phyloP scores from a whole-genome alignment of 23 tunicate species.

The Trididemnum clinides region DNA sequence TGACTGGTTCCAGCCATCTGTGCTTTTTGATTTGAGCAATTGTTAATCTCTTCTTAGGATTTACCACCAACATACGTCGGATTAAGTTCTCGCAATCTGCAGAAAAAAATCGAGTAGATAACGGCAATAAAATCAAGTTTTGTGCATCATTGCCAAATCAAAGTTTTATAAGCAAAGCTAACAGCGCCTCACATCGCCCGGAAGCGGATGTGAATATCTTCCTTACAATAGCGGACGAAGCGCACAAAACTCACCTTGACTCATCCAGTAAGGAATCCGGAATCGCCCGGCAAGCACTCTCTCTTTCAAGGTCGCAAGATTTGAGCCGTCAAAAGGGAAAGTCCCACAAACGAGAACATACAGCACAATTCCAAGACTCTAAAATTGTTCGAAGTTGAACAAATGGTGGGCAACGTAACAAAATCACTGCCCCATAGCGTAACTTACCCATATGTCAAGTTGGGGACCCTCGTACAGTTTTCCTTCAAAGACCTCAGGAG shows the following conservation, averaged over 20 bases:
- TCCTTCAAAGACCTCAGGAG: conserved; percentile 96
- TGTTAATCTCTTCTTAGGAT: conserved; percentile 81
- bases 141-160: too few species aligned
- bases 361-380: conserved; percentile 96
- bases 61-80: conserved; percentile 87
- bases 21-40: conserved; percentile 82
- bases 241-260: conserved; percentile 79
- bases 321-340: conserved; percentile 89
- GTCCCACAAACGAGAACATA: conserved; percentile 95
- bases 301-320: conserved; percentile 57
- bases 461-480: conserved; percentile 95
- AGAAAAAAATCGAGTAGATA: too few species aligned
- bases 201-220: too few species aligned
- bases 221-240: too few species aligned
- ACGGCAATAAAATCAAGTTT: too few species aligned
- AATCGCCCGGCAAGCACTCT: conserved; percentile 81
- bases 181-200: too few species aligned
- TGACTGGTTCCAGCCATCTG: conserved; percentile 76
- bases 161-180: too few species aligned
- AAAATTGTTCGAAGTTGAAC: conserved; percentile 3
- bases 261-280: conserved; percentile 89
- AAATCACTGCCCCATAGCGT: background rate
- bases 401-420: background rate
- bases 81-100: conserved; percentile 86
- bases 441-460: conserved; percentile 90